Conservation (phyloP, 2,888 invertebrate genomes). For the Adelognathus sp. region DNA sequence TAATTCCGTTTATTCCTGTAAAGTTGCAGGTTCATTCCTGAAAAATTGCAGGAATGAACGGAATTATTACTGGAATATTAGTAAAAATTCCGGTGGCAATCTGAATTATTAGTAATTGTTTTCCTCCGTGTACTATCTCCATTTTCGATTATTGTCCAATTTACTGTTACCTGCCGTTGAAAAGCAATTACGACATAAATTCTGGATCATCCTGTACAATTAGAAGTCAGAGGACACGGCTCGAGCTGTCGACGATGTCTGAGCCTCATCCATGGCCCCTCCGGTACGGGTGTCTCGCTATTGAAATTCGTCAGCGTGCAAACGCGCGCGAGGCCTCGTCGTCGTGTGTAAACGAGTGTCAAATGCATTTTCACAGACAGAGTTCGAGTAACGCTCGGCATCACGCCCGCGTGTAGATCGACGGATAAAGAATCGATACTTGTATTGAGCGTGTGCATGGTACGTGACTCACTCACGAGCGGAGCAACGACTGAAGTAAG, state of each 20-base stretch:
- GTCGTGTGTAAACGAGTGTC: constrained; percentile 1
- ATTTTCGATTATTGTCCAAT: too few relatives aligned
- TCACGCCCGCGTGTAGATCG: neutral
- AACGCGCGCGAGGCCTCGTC: neutral
- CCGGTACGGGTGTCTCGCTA: constrained; percentile 52
- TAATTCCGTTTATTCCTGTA: too few relatives aligned
- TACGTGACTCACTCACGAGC: constrained; percentile 45
- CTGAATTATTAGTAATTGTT: too few relatives aligned
- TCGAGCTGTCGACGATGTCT: neutral
- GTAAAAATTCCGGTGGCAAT: too few relatives aligned
- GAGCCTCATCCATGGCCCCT: neutral
- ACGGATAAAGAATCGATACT: neutral
- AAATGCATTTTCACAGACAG: neutral
- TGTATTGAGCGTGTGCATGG: neutral
- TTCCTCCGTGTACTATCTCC: constrained; percentile 17
- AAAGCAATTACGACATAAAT: too few relatives aligned
- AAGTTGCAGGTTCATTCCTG: too few relatives aligned
- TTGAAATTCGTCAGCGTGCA: constrained; percentile 52
- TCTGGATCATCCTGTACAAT: too few relatives aligned
- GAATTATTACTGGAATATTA: too few relatives aligned
- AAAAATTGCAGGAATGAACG: too few relatives aligned
- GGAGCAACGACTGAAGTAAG: constrained; percentile 29
- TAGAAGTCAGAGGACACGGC: neutral
- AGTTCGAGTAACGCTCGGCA: neutral
- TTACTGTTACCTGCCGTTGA: too few relatives aligned